Evolutionary conservation across 2,888 invertebrate genomes (phyloP), one percentile per base, ranked within the genome.

Genomic region (Pristionchus entomophagus): DNA sequence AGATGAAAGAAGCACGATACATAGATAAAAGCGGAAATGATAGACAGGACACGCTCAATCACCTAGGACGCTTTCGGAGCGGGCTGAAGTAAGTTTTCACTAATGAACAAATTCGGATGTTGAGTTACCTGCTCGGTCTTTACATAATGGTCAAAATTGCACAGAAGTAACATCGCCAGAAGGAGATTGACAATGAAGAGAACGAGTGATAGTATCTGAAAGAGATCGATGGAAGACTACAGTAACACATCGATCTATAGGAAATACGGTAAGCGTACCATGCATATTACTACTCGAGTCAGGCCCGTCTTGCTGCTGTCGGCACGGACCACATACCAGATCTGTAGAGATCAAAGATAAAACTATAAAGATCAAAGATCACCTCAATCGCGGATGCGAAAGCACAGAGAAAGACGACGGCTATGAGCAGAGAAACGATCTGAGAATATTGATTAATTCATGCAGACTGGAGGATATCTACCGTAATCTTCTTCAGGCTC

Each of bases 341-440:
- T 56, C 81, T 81, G 56, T 22, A 69, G 65, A 38, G 69, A n/a
- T 69, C 69, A 69, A 12, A 41, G 32, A 35, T 65, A 0, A 59
- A 29, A 65, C 8, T 19, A 29, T 10, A 59, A 59, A 59, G 62
- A 62, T 32, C 49, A 78, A 49, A 78, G 19, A 51, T 26, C 19
- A 83, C 83, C 83, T 83, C 83, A 26, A 83, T 83, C 17, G 83
- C 83, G 22, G 83, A 29, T 2, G 83, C 83, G 32, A 83, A 83
- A 0, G 62, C 41, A 29, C 83, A 83, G 17, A 83, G 45, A n/a
- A 83, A 62, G 12, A 83, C 38, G 32, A 41, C 62, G 26, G 17
- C 26, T 0, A 62, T n/a, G 38, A 83, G 45, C 19, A 51, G 35
- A 0, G 51, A 59, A 17, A 83, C 19, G 22, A 83, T 51, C 83